Evolutionary conservation across 1,140 invertebrate genomes (phyloP), one percentile per base, ranked within the genome.

Genomic region (Dryas iulia): DNA sequence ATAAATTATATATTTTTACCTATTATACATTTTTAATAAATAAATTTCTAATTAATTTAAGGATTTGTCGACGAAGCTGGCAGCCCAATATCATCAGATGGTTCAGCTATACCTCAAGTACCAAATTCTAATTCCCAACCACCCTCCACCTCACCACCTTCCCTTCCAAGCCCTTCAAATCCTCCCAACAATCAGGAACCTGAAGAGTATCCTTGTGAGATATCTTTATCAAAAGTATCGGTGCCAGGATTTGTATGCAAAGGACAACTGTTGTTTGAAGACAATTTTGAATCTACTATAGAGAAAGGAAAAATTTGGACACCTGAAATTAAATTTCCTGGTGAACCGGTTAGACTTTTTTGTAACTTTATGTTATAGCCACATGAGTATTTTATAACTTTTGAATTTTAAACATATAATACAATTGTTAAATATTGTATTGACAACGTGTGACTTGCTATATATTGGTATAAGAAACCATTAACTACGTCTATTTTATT

Each of bases 201-300:
- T 11, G 33, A 35, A 3, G 54, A 63, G 6, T 82, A 75, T 14
- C 79, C 81, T 0, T 91, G 87, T 62, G 61, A 82, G 26, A 35
- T 83, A 57, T 89, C 91, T 2, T 30, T 64, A 5, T 83, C 84
- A 10, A 70, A 75, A 59, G 79, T 86, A 1, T 83, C 81, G 0
- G 71, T 68, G 1, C 74, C 83, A 5, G 86, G 86, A 1, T 84
- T 81, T 25, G 91, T 93, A 4, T 94, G 94, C 69, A 89, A 83
- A 63, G 92, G 90, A 0, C 92, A 93, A 69, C 73, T 93, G 12
- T 72, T 93, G 65, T 94, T 94, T 76, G 89, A 90, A 77, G 94
- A 93, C 21, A 87, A 92, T 14, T 94, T 94, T 66, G 86, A 84
- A 73, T 60, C 33, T 33, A 66, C 18, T 26, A 82, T 84, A 3